Evolutionary conservation across 2,888 invertebrate genomes (phyloP), one percentile per base, ranked within the genome.

Genomic region (Ophion slaviceki): DNA sequence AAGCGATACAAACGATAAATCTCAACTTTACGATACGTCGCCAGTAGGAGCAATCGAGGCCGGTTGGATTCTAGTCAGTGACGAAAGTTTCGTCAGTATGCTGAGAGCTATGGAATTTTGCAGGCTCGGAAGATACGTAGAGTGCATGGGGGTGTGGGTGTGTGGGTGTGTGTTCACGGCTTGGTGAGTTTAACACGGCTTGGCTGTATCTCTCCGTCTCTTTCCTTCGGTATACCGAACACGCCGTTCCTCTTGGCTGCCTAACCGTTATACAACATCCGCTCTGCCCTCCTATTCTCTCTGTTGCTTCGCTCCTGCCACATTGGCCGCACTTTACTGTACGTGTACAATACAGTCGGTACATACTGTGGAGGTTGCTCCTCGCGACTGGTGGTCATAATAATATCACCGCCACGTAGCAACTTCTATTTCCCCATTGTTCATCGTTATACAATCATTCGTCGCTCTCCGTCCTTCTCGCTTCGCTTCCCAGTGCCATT

Each of bases 201-300:
- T 59, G 77, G 32, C 57, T 71, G 59, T 67, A 62, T 75, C 81
- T n/a, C 61, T 57, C 68, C 45, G 61, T 47, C 71, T 66, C 74
- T 61, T 24, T 75, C 74, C 57, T 70, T 79, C 78, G 71, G 61
- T 45, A 66, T 61, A 79, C 75, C 70, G 86, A 80, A 80, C 84
- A 75, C 85, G 77, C 90, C 93, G 93, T 93, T 94, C 93, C 93
- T 93, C 94, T 93, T 93, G 93, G 93, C 92, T 94, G 93, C 90
- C 92, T 94, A 93, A 93, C 94, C 93, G 94, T 94, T 94, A 94
- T 93, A 93, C 93, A 93, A 94, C 94, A 93, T 94, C 94, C 94
- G 94, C 90, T 93, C 92, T 90, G 87, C 90, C 92, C 91, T 91
- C 91, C 91, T 92, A 92, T 90, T 88, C 90, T 80, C 87, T 89